Conservation (phyloP, 2,797 vertebrate species). For the Fratercula arctica region DNA sequence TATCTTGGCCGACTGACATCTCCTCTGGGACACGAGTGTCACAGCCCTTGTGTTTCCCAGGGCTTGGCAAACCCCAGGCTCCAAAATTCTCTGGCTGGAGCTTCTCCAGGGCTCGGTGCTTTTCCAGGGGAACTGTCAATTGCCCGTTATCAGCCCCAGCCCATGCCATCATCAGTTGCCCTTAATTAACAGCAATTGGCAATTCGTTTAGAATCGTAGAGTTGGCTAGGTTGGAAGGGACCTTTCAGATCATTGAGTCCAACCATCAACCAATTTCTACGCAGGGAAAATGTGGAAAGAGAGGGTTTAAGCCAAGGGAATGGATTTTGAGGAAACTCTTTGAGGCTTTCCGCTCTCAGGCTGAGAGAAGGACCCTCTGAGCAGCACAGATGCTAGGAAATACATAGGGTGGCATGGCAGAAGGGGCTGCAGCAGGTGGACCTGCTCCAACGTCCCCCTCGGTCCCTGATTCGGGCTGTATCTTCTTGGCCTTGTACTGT, state of each 20-base stretch:
- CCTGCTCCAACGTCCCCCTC: rapidly evolving
- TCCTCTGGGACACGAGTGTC: background rate
- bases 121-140: background rate
- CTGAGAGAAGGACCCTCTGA: background rate
- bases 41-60: background rate
- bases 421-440: background rate
- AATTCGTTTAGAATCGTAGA: background rate
- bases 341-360: background rate
- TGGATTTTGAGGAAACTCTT: background rate
- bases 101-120: background rate
- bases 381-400: background rate
- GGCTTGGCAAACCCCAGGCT: background rate
- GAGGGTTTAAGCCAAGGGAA: background rate
- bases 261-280: background rate
- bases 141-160: too few species aligned
- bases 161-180: background rate
- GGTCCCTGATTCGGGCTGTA: background rate
- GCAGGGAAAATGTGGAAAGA: background rate
- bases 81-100: background rate
- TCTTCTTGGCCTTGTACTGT: background rate
- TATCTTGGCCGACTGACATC: background rate
- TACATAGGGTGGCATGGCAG: rapidly evolving
- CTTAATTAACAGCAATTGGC: background rate
- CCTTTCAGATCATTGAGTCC: background rate
- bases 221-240: background rate